Evolutionary conservation across 1,140 invertebrate species (phyloP), one percentile per base, ranked within the genome.

Genomic region (Achatina immaculata): DNA sequence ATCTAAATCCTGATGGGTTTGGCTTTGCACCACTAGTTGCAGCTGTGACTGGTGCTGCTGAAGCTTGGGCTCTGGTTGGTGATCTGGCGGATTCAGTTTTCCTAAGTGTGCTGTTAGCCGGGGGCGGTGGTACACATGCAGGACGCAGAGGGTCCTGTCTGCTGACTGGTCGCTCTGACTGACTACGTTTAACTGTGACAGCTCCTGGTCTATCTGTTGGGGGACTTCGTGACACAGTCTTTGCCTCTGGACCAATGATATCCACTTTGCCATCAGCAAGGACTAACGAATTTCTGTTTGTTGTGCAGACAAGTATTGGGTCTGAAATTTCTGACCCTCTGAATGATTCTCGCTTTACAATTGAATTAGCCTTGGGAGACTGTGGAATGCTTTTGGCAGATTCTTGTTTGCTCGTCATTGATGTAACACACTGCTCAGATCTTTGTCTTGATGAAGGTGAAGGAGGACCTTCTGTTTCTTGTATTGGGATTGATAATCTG

Each of bases 221-320:
- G 14, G 43, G 48, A 21, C 34, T 65, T 40, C 40, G 43, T 43
- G 78, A 42, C 19, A 74, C 38, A 24, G 42, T 55, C 51, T 62
- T 42, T 24, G 81, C 76, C 38, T 81, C 68, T 24, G 72, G 45
- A 11, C 80, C 80, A 48, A 77, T 76, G 16, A 81, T 69, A 71
- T 82, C 77, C 28, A 82, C 38, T 31, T 83, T 75, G 58, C 73
- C 77, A 66, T 85, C 82, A 34, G 81, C 79, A 48, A 86, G 81
- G 19, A 84, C 83, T 40, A 82, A 58, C 21, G 85, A 86, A 40
- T 83, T 81, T 19, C 85, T 79, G 74, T 85, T 86, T 1, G 85
- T 86, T 4, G 83, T 86, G 51, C 85, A 85, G 9, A 83, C 55
- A 11, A 86, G 74, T 19, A 86, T 80, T 34, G 85, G 85, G 24